Base-by-base conservation (phyloP, 2,797 vertebrate genomes). In the Molossus alvarezi region DNA sequence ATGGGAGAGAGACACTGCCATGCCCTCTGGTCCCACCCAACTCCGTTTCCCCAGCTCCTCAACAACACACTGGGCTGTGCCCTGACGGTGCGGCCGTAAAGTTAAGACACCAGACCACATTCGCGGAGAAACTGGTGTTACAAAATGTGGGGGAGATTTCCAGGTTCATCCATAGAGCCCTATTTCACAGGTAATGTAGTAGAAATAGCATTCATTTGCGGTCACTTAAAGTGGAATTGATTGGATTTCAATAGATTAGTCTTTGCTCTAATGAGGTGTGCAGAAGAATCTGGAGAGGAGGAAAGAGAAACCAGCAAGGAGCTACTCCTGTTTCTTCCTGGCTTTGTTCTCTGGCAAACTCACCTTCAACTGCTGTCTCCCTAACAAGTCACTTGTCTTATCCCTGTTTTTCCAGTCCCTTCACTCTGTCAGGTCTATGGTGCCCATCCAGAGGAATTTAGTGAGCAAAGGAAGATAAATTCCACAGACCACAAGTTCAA, bases 251-350 rank as follows among this genome's bases (percentile, higher is more conserved):
- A 86, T 33, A 95, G 73, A 92, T 94, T 58, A 45, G 72, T 86
- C 79, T 95, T 88, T 94, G 85, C 53, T 90, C 81, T 96, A 92
- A 94, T 80, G 85, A 95, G 69, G 72, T 95, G 51, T 85, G 55
- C 41, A 33, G 33, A 82, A 94, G 48, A 76, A 48, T 18, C 27
- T 29, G 41, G 81, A 65, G 1, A 60, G 60, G 77, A 90, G 64
- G 51, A 67, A 51, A 82, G 69, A 58, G 75, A 88, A 95, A 27
- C 1, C 11, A 76, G 37, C 21, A 37, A 83, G 5, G 75, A 77
- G 14, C 29, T 80, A 62, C 71, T 89, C 55, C 1, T 37, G 41
- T 6, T 55, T 85, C 71, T 65, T 94, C n/a, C 29, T 75, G 67
- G 81, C 62, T 95, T 88, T 88, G 85, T 75, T 72, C 25, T 79